Evolutionary conservation across 2,797 vertebrate genomes (phyloP), one percentile per base, ranked within the genome.

Genomic region (Orestias chungarensis): DNA sequence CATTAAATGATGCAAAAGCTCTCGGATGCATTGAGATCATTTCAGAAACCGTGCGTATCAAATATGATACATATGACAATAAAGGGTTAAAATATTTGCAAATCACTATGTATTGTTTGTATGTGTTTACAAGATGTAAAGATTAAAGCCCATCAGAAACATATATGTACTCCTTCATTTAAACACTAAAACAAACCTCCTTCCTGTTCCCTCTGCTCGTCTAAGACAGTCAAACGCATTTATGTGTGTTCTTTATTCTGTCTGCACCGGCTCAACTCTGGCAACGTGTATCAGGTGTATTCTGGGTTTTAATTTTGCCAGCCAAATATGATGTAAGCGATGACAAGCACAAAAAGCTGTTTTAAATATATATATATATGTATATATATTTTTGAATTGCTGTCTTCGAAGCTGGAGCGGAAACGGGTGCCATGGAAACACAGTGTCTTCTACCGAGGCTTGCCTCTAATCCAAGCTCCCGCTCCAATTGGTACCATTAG

Each of bases 341-440:
- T 83, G 86, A 83, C 76, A 6, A 75, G 64, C 59, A 67, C 68
- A 61, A 46, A 65, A 61, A 81, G 75, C 69, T 57, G 27, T 68
- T 35, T 35, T 59, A 35, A 15, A 59, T 59, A 35, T 35, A 11
- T 29, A 29, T 54, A 40, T 40, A 40, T 40, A 40, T 40, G 9
- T 40, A 40, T 40, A 40, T 40, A 40, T 40, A 40, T 61, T 62
- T 35, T 25, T 62, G 8, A 54, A 75, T 64, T 49, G 62, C 42
- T 57, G 57, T 82, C 75, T 82, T 77, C 6, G 42, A 87, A 75
- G 75, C 78, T 76, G 35, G 40, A 4, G 79, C 14, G 54, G 80
- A 90, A 88, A 73, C 59, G 47, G 89, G 73, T 88, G 17, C 88
- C 89, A 91, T 92, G 81, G 92, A 76, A 92, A 93, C 91, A 68